Evolutionary conservation across 2,888 invertebrate genomes (phyloP).

Genomic region (Prosapia bicincta): DNA sequence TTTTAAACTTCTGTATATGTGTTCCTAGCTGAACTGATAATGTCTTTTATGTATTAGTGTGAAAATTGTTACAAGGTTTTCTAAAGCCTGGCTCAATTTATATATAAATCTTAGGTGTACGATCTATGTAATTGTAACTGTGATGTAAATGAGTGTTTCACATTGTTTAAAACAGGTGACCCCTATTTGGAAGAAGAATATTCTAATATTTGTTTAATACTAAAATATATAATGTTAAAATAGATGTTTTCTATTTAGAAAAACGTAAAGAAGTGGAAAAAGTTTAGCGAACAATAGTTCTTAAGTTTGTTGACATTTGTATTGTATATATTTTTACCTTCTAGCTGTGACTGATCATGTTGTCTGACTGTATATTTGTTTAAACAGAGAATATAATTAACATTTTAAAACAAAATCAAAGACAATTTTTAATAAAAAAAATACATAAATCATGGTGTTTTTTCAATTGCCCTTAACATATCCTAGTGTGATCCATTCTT

Average conservation of each 20-base stretch:
- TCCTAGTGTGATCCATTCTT: too few species aligned
- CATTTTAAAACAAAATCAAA: constrained; percentile 30
- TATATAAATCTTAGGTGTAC: background rate
- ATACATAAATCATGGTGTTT: constrained; percentile 7
- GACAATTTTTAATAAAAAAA: constrained; percentile 33
- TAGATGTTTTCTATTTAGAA: background rate
- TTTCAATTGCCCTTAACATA: background rate
- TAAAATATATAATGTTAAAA: background rate
- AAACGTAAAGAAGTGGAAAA: background rate
- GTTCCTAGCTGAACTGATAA: background rate
- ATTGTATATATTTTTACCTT: constrained; percentile 31
- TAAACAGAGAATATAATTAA: constrained; percentile 23
- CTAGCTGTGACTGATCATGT: constrained; percentile 36
- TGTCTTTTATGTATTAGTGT: background rate
- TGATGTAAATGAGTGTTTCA: background rate
- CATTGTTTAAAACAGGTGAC: background rate
- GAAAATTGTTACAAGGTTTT: background rate
- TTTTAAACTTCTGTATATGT: background rate
- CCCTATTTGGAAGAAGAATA: background rate
- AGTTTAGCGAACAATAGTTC: background rate
- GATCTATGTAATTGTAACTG: background rate
- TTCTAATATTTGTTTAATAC: background rate
- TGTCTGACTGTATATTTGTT: constrained; percentile 35
- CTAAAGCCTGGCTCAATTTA: background rate
- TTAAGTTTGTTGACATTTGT: constrained; percentile 8